Evolutionary conservation across 2,113 vertebrate genomes (phyloP).

Genomic region (Ochotona princeps): DNA sequence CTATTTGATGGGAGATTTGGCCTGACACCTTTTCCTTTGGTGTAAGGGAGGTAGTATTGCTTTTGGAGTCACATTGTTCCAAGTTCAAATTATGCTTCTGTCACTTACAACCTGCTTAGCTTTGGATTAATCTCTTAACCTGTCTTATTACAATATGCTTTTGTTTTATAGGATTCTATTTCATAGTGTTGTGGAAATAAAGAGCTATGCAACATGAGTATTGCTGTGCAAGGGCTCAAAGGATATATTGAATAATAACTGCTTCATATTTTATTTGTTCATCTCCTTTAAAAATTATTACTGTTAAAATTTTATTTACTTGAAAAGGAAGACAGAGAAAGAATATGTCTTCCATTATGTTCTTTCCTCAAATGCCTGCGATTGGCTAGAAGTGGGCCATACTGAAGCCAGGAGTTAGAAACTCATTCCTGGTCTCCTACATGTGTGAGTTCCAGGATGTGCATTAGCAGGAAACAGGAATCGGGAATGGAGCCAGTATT

Average conservation of each 20-base stretch:
- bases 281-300: too few species aligned
- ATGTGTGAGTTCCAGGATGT: too few species aligned
- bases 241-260: not conserved
- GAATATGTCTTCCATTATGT: too few species aligned
- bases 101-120: not conserved
- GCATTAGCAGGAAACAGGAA: too few species aligned
- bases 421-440: too few species aligned
- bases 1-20: constrained; percentile 9
- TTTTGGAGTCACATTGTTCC: constrained; percentile 17
- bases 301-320: too few species aligned
- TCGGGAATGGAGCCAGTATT: too few species aligned
- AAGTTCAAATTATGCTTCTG: not conserved
- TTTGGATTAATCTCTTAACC: not conserved
- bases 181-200: not conserved
- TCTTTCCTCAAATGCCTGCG: too few species aligned
- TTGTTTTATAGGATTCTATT: not conserved
- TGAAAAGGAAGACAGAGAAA: too few species aligned
- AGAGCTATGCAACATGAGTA: not conserved
- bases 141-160: not conserved
- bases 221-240: not conserved
- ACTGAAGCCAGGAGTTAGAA: too few species aligned
- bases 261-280: too few species aligned
- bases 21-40: not conserved
- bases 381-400: too few species aligned
- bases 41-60: not conserved